These are phyloP conservation scores for Psophia crepitans DNA, from an alignment of 2,113 vertebrate genomes.

Conservation along the genomic window DNA sequence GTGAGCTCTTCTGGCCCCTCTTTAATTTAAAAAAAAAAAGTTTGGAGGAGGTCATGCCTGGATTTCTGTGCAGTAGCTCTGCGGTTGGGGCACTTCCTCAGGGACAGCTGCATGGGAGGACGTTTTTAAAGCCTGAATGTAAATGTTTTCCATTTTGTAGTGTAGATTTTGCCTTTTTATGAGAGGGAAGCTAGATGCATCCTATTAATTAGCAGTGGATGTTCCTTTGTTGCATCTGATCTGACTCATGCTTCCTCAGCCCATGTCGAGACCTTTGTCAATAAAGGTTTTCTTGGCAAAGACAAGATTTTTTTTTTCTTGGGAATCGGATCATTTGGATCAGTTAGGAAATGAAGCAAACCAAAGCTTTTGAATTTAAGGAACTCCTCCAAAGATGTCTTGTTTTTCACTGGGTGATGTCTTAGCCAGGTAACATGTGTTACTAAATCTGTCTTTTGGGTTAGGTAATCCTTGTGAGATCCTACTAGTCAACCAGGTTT, in stretches of 20 bases:
- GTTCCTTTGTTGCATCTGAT: not conserved
- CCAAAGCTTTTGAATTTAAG: not conserved
- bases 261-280: not conserved
- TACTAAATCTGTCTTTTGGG: not conserved
- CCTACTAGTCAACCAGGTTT: not conserved
- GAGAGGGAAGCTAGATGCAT: not conserved
- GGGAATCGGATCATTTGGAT: not conserved
- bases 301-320: not conserved
- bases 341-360: not conserved
- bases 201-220: not conserved
- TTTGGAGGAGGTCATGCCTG: not conserved
- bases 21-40: not conserved
- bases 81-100: not conserved
- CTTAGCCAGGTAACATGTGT: not conserved
- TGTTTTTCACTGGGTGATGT: not conserved
- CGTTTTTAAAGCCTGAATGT: not conserved
- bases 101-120: not conserved
- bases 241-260: not conserved
- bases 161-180: not conserved
- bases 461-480: conserved; percentile 13
- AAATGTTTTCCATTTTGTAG: not conserved
- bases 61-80: not conserved
- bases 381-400: not conserved
- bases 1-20: not conserved
- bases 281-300: not conserved